Conservation (phyloP, 1,140 invertebrate species). For the Phocides pigmalion region DNA sequence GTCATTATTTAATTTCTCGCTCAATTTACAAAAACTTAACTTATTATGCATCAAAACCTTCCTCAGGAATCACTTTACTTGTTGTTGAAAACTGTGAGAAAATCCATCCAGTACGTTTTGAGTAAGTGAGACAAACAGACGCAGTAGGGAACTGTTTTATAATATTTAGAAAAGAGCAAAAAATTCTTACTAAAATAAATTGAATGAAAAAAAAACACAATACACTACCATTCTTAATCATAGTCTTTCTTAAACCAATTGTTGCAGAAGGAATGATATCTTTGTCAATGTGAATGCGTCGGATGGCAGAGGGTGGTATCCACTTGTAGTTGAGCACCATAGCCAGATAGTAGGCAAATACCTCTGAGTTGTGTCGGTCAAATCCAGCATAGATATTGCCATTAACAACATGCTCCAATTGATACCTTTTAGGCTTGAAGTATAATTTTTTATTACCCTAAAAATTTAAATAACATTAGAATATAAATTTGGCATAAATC, state of each 20-base stretch:
- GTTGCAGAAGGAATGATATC: slow-evolving; percentile 91
- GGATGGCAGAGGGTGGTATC: slow-evolving; percentile 91
- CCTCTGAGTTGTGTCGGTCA: slow-evolving; percentile 97
- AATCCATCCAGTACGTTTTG: no score
- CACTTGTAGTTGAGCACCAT: slow-evolving; percentile 90
- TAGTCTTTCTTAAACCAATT: slow-evolving; percentile 86
- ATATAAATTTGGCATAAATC: neutral
- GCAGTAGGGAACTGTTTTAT: no score
- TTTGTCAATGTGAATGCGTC: slow-evolving; percentile 89
- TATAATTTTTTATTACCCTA: slow-evolving; percentile 90
- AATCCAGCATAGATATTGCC: slow-evolving; percentile 94
- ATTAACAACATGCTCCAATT: slow-evolving; percentile 88
- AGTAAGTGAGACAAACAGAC: no score
- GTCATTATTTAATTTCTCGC: no score
- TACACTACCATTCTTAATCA: slow-evolving; percentile 72
- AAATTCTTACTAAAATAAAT: no score
- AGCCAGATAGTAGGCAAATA: slow-evolving; percentile 96
- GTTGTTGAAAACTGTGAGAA: no score
- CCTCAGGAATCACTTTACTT: no score
- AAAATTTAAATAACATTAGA: slow-evolving; percentile 47
- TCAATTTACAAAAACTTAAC: no score
- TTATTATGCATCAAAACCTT: no score
- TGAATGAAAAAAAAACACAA: no score
- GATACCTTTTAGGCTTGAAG: slow-evolving; percentile 97
- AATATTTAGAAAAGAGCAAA: no score